phyloP scores from a whole-genome alignment of 1,140 invertebrate species.

The Lerema accius region DNA sequence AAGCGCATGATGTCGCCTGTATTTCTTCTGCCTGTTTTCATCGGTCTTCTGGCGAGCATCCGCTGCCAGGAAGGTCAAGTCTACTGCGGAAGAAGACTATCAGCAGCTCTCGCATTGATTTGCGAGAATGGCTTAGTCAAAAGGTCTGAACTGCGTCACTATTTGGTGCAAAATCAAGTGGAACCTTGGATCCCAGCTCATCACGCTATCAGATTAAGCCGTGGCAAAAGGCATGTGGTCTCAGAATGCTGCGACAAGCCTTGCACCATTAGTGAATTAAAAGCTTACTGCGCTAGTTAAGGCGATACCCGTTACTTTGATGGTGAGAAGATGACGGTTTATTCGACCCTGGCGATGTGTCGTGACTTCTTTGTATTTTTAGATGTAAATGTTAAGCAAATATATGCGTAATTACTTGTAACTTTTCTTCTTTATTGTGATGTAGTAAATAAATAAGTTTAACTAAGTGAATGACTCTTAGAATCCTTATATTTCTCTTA shows the following conservation, averaged over 20 bases:
- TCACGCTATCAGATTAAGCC: conserved; percentile 11
- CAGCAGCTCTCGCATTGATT: conserved; percentile 25
- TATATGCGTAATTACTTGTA: too few species aligned
- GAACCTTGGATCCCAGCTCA: conserved; percentile 20
- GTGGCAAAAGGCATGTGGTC: conserved; percentile 33
- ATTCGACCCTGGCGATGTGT: too few species aligned
- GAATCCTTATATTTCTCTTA: too few species aligned
- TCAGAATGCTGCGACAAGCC: conserved; percentile 44
- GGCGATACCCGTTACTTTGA: too few species aligned
- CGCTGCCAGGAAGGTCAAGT: conserved; percentile 20
- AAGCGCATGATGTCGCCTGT: conserved; percentile 29
- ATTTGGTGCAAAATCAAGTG: not conserved
- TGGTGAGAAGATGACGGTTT: too few species aligned
- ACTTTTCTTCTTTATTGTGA: too few species aligned
- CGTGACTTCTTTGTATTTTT: too few species aligned
- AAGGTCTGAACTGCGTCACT: conserved; percentile 13
- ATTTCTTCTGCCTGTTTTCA: conserved; percentile 20
- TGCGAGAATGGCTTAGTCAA: conserved; percentile 38
- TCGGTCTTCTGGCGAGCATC: conserved; percentile 5
- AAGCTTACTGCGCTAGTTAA: conserved; percentile 32
- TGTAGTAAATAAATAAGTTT: too few species aligned
- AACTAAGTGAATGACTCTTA: too few species aligned
- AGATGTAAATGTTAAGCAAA: too few species aligned
- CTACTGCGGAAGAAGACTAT: conserved; percentile 41
- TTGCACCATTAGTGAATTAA: conserved; percentile 32